phyloP scores from a whole-genome alignment of 2,797 vertebrate species.

The Zenarchopterus dispar region DNA sequence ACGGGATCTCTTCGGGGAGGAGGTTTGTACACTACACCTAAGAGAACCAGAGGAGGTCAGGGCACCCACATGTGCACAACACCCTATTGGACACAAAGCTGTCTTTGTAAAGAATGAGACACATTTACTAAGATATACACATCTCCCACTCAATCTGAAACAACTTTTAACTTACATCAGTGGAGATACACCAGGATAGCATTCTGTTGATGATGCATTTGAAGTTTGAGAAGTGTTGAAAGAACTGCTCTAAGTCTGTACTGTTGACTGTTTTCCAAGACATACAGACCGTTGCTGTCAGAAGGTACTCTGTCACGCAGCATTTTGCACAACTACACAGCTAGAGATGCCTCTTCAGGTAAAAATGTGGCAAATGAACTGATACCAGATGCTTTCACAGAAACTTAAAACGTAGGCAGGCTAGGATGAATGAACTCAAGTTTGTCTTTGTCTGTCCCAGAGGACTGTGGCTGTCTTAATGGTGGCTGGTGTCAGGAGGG shows the following conservation, averaged over 20 bases:
- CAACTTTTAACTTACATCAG: conserved; percentile 50
- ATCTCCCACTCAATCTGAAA: conserved; percentile 65
- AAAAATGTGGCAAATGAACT: conserved; percentile 22
- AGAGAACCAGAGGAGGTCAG: conserved; percentile 85
- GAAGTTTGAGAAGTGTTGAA: conserved; percentile 15
- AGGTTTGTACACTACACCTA: conserved; percentile 96
- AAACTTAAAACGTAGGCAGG: conserved; percentile 2
- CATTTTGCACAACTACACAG: conserved; percentile 84
- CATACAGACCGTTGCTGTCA: conserved; percentile 79
- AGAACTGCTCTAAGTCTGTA: conserved; percentile 26
- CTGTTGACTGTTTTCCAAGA: conserved; percentile 68
- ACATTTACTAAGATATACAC: conserved; percentile 60
- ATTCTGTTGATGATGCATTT: conserved; percentile 38
- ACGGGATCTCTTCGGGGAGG: conserved; percentile 95
- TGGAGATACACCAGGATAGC: conserved; percentile 34
- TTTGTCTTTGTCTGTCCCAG: conserved; percentile 75
- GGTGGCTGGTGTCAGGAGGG: conserved; percentile 94
- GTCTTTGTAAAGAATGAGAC: conserved; percentile 77
- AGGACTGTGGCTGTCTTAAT: conserved; percentile 95
- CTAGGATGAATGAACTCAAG: conserved; percentile 14
- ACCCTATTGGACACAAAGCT: conserved; percentile 80
- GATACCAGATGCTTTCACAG: background rate
- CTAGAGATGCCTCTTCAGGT: conserved; percentile 85
- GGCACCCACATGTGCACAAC: conserved; percentile 79
- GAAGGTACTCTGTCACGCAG: conserved; percentile 77